These are phyloP conservation scores for Phodopus roborovskii DNA, from an alignment of 2,113 vertebrate species.

Conservation along the genomic window DNA sequence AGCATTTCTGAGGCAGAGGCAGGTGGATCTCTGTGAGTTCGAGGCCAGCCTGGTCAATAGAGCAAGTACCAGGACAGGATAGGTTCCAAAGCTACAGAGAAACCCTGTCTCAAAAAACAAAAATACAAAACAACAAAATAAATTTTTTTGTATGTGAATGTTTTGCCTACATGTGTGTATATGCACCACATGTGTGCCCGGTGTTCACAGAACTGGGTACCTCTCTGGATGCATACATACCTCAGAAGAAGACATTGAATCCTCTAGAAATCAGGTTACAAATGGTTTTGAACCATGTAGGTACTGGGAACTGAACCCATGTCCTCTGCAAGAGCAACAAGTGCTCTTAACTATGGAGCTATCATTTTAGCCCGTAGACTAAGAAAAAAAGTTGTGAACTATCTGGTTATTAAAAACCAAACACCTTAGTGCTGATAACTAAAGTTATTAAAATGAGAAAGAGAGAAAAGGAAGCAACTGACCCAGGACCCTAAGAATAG, in stretches of 20 bases:
- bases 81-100: too few relatives aligned
- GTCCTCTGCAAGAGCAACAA: neutral
- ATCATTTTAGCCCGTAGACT: neutral
- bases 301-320: neutral
- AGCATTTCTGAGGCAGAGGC: too few relatives aligned
- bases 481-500: neutral
- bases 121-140: too few relatives aligned
- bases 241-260: neutral
- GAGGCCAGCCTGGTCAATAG: too few relatives aligned
- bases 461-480: neutral
- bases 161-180: neutral
- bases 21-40: too few relatives aligned
- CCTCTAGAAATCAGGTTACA: neutral
- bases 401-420: neutral
- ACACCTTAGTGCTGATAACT: slow-evolving; percentile 2
- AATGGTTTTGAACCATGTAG: neutral
- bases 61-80: too few relatives aligned
- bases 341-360: neutral
- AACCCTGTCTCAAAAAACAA: too few relatives aligned
- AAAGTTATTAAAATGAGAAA: slow-evolving; percentile 9
- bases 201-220: neutral
- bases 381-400: neutral
- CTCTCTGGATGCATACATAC: neutral
- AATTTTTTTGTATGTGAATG: too few relatives aligned
- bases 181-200: neutral